Evolutionary conservation across 2,888 invertebrate genomes (phyloP).

Genomic region (Pachliopta kotzebuea): DNA sequence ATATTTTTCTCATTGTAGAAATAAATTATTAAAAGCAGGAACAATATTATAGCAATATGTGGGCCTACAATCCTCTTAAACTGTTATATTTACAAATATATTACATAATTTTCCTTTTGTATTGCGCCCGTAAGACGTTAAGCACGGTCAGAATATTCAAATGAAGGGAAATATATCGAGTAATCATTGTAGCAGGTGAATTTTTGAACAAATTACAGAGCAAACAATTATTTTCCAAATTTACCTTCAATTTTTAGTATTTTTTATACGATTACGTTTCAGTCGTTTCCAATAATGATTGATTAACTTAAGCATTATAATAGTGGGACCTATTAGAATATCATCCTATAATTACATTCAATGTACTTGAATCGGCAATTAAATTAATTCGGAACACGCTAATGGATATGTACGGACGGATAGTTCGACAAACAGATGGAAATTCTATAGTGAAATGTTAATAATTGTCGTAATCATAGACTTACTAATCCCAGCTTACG

Average conservation of each 20-base stretch:
- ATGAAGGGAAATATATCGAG: constrained; percentile 21
- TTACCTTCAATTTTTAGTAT: background rate
- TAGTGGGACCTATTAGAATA: constrained; percentile 41
- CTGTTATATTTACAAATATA: constrained; percentile 5
- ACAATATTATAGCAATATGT: background rate
- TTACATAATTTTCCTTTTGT: constrained; percentile 23
- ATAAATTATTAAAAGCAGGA: too few relatives aligned
- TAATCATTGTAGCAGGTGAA: constrained; percentile 16
- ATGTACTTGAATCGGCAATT: constrained; percentile 46
- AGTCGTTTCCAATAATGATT: constrained; percentile 37
- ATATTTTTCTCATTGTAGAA: too few relatives aligned
- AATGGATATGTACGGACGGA: constrained; percentile 28
- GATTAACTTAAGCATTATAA: constrained; percentile 38
- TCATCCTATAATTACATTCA: constrained; percentile 44
- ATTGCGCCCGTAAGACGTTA: constrained; percentile 9
- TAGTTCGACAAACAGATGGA: constrained; percentile 23
- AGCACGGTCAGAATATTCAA: constrained; percentile 25
- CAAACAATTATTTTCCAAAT: constrained; percentile 3
- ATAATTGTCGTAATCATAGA: constrained; percentile 25
- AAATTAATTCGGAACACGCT: constrained; percentile 35
- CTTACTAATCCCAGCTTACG: constrained; percentile 26
- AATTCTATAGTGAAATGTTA: constrained; percentile 24
- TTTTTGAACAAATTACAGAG: constrained; percentile 5
- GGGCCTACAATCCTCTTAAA: background rate
- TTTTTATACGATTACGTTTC: background rate